These are phyloP conservation scores for Drosophila kambysellisi DNA, from an alignment of 2,888 invertebrate genomes.

Conservation along the genomic window DNA sequence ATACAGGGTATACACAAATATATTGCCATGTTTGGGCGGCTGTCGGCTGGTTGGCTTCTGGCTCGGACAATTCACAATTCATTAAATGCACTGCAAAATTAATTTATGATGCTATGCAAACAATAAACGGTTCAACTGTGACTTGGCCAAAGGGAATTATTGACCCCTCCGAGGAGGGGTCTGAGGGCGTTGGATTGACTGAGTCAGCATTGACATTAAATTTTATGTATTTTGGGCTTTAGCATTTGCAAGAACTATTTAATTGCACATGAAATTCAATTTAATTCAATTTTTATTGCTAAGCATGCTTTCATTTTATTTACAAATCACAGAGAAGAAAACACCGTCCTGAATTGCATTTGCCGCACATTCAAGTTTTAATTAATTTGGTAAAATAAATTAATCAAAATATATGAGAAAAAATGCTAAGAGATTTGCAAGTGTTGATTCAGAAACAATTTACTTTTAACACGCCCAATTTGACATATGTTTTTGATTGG, in stretches of 20 bases:
- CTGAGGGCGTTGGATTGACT: slow-evolving; percentile 23
- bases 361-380: slow-evolving; percentile 5
- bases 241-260: slow-evolving; percentile 47
- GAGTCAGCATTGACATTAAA: slow-evolving; percentile 56
- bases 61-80: slow-evolving; percentile 69
- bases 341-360: slow-evolving; percentile 18
- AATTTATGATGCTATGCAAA: slow-evolving; percentile 72
- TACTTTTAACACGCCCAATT: neutral
- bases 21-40: neutral
- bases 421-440: neutral
- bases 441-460: neutral
- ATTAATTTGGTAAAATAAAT: slow-evolving; percentile 11
- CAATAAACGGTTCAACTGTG: slow-evolving; percentile 58
- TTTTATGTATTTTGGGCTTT: slow-evolving; percentile 5
- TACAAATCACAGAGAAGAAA: slow-evolving; percentile 2
- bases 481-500: neutral
- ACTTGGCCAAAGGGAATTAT: neutral
- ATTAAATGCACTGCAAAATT: slow-evolving; percentile 78
- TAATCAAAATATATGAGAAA: neutral
- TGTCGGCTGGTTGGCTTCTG: slow-evolving; percentile 41
- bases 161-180: neutral
- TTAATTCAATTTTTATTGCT: slow-evolving; percentile 72
- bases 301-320: slow-evolving; percentile 51
- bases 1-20: slow-evolving; percentile 6
- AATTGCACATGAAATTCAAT: slow-evolving; percentile 70